Evolutionary conservation across 1,140 invertebrate species (phyloP).

Genomic region (Bombus huntii): DNA sequence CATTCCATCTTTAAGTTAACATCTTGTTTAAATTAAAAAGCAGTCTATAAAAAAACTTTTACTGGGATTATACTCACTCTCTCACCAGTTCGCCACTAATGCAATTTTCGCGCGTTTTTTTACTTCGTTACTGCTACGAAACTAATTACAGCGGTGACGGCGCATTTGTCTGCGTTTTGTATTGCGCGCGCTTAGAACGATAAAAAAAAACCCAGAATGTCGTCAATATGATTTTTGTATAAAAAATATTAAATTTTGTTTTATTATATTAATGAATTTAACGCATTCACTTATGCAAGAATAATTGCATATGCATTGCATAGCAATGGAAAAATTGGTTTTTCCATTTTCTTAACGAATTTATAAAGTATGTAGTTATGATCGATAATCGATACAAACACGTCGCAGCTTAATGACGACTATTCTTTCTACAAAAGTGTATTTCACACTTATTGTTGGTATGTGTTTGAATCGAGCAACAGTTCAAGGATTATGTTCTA

Average conservation of each 20-base stretch:
- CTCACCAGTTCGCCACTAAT: conserved; percentile 25
- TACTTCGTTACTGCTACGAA: background rate
- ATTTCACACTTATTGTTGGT: too few relatives aligned
- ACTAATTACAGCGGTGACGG: background rate
- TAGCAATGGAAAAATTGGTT: background rate
- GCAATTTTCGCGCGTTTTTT: background rate
- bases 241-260: background rate
- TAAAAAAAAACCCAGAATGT: background rate
- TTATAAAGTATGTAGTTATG: background rate
- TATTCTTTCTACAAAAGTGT: background rate
- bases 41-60: conserved; percentile 60
- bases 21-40: conserved; percentile 28
- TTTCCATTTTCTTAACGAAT: background rate
- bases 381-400: background rate
- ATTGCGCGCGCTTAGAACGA: background rate
- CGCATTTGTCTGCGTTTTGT: background rate
- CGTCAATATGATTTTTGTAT: background rate
- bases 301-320: too few relatives aligned
- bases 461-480: background rate
- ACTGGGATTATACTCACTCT: conserved; percentile 37
- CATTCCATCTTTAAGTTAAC: conserved; percentile 46
- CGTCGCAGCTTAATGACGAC: too few relatives aligned
- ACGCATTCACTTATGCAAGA: background rate
- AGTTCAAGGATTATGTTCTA: background rate
- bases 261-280: background rate